Evolutionary conservation across 2,888 invertebrate genomes (phyloP), one percentile per base, ranked within the genome.

Genomic region (Drosophila formosana): DNA sequence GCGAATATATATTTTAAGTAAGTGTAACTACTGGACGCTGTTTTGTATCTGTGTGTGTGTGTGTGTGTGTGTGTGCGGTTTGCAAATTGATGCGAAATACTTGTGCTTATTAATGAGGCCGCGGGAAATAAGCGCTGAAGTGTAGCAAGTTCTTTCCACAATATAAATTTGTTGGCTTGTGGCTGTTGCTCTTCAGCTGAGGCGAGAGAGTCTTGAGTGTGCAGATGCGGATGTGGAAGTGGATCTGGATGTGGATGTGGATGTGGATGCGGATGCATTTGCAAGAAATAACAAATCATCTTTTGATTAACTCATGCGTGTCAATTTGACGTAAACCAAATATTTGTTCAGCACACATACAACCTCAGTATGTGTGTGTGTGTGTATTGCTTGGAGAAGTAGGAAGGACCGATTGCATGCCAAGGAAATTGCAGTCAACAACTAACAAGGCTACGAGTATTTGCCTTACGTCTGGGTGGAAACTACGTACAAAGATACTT

Each of bases 291-390:
- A 83, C 86, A 83, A 83, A 83, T 83, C 88, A 87, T 85, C 89
- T 89, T 87, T 89, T 89, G 89, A 85, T 85, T 84, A 87, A 89
- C 88, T 87, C 85, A 85, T 84, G 89, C 85, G 85, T 85, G 82
- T 82, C 88, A 89, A 89, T 85, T 84, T 76, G 79, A 87, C 77
- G 89, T 81, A 85, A 89, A 83, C 89, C 79, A 85, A 85, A 85
- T 89, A 83, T 83, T 88, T 86, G 80, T 62, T 58, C 72, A 80
- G 71, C 75, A 80, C 77, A 81, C 68, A 75, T 66, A 61, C 62
- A 43, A 52, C 49, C 34, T 2, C 8, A 0, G 5, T 2, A n/a
- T 18, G 18, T 18, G 49, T 49, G 49, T 26, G 30, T 39, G 28
- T 4, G n/a, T 32, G 28, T 34, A 55, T 23, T 8, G 23, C 30